Evolutionary conservation across 2,797 vertebrate species (phyloP).

Genomic region (Champsocephalus gunnari): DNA sequence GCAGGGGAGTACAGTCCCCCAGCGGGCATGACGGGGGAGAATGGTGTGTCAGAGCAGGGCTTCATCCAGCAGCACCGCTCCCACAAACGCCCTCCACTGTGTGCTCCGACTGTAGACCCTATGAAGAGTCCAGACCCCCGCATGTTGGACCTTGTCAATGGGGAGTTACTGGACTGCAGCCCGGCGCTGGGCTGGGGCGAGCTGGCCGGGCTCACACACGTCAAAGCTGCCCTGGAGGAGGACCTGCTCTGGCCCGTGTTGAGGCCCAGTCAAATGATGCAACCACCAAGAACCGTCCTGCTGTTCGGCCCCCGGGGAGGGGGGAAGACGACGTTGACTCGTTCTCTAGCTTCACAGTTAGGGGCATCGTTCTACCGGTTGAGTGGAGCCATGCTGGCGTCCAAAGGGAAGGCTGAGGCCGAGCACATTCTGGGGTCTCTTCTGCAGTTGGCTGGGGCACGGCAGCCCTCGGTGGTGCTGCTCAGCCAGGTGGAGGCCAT

Average conservation of each 20-base stretch:
- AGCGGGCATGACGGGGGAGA: slow-evolving; percentile 85
- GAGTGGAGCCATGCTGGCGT: slow-evolving; percentile 87
- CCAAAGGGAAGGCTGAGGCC: slow-evolving; percentile 90
- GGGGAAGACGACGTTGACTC: slow-evolving; percentile 91
- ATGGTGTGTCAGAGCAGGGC: slow-evolving; percentile 77
- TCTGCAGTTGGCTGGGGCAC: slow-evolving; percentile 89
- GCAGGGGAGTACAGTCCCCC: slow-evolving; percentile 89
- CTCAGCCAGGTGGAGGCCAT: slow-evolving; percentile 92
- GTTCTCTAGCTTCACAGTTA: slow-evolving; percentile 93
- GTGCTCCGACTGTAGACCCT: slow-evolving; percentile 80
- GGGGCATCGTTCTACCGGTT: slow-evolving; percentile 91
- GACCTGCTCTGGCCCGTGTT: slow-evolving; percentile 95
- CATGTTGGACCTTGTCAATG: slow-evolving; percentile 89
- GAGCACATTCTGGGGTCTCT: slow-evolving; percentile 91
- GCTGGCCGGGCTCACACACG: slow-evolving; percentile 89
- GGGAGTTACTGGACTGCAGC: slow-evolving; percentile 91
- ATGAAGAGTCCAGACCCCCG: slow-evolving; percentile 88
- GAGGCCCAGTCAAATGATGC: slow-evolving; percentile 84
- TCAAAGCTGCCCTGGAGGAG: slow-evolving; percentile 93
- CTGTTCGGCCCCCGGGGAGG: slow-evolving; percentile 92
- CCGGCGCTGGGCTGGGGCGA: slow-evolving; percentile 92
- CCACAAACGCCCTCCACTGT: slow-evolving; percentile 77
- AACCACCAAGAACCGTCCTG: slow-evolving; percentile 89
- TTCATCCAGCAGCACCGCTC: slow-evolving; percentile 80
- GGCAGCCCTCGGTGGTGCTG: slow-evolving; percentile 90